Conservation (phyloP, 2,888 invertebrate species). For the Pollenia griseotomentosa region DNA sequence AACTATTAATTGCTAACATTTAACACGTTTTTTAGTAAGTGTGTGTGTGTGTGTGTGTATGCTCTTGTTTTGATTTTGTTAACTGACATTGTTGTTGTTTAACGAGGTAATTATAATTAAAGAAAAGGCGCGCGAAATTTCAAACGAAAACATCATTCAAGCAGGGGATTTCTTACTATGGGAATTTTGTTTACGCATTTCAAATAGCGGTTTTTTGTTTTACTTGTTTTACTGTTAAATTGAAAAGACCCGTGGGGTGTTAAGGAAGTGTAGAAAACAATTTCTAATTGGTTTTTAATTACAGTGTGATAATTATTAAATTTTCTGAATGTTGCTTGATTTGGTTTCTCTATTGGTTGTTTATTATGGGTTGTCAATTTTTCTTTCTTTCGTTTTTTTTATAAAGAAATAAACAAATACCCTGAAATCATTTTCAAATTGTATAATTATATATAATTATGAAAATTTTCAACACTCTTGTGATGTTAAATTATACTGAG, state of each 20-base stretch:
- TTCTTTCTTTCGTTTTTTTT: not conserved
- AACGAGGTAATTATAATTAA: not conserved
- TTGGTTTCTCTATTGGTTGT: constrained; percentile 1
- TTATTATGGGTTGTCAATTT: not conserved
- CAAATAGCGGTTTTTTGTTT: not conserved
- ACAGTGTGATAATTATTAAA: constrained; percentile 20
- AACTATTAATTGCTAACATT: not conserved
- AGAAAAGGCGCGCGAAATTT: not conserved
- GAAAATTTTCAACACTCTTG: not conserved
- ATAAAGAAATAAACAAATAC: not conserved
- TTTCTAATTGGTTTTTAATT: constrained; percentile 30
- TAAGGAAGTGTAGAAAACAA: not conserved
- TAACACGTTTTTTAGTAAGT: not conserved
- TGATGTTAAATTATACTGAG: not conserved
- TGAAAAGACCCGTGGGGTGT: constrained; percentile 11
- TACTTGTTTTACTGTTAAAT: too few relatives aligned
- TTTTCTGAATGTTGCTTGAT: not conserved
- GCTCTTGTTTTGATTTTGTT: not conserved
- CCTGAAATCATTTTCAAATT: not conserved
- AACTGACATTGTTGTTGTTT: constrained; percentile 1
- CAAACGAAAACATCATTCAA: too few relatives aligned
- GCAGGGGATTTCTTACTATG: not conserved
- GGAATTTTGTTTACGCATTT: not conserved
- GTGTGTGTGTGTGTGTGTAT: not conserved
- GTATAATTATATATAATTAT: not conserved